phyloP scores from a whole-genome alignment of 2,797 vertebrate species.

The Chloroceryle inda region DNA sequence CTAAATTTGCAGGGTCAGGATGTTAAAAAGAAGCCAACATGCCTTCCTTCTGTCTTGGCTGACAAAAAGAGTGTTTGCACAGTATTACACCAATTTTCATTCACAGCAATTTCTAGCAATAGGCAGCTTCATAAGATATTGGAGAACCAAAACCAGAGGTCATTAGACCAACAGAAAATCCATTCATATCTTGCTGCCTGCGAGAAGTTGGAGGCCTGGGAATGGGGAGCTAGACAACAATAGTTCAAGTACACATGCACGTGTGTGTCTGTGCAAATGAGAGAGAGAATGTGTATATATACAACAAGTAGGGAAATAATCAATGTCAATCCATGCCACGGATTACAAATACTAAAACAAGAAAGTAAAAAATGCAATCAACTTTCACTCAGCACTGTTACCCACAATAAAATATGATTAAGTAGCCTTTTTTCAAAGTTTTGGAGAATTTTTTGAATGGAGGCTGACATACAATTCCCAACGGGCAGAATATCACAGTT shows the following conservation, averaged over 20 bases:
- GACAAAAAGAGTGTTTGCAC: neutral
- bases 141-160: neutral
- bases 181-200: neutral
- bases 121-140: neutral
- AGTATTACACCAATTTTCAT: neutral
- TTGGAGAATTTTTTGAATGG: neutral
- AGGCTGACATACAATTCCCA: neutral
- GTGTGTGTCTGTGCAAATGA: neutral
- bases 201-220: neutral
- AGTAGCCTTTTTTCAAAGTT: neutral
- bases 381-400: neutral
- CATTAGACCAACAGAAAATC: neutral
- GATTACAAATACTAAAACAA: neutral
- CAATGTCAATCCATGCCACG: neutral
- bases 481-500: neutral
- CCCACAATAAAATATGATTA: neutral
- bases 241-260: fast-evolving
- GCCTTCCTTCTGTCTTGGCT: neutral
- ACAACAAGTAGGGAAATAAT: neutral
- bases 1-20: neutral
- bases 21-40: neutral
- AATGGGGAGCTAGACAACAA: neutral
- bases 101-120: neutral
- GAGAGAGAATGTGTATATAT: neutral
- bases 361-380: neutral